Base-by-base conservation (phyloP, 2,888 invertebrate genomes). In the Zeuzera pyrina region DNA sequence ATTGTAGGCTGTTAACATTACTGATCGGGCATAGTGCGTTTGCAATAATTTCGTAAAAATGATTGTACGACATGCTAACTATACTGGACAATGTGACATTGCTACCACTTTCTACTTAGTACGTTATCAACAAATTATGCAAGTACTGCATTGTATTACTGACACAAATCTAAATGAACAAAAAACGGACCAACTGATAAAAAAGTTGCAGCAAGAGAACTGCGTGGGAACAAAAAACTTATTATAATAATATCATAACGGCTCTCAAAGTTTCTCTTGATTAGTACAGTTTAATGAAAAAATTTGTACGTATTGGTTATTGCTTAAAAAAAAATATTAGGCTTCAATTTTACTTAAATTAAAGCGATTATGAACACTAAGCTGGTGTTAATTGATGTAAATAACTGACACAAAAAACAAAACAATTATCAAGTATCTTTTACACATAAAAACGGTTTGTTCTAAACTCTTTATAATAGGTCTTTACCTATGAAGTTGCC, bases 41-140 rank as follows among this genome's bases (percentile, higher is more conserved):
- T 50, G 65, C 53, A 66, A 67, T 49, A 40, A 51, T 71, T 68
- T 74, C 64, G 65, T 53, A 66, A 73, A 64, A 50, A 48, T 32
- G 43, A 35, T 56, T 53, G 54, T 40, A 45, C 39, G 47, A 48
- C 35, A 50, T 49, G 35, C 36, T 51, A 38, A 43, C 51, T 54
- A 57, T 43, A 53, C 49, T 45, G 45, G 43, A 40, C 43, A 34
- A 54, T 57, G 43, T 58, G 57, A 52, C 62, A 64, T 67, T 69
- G 61, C 50, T 52, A 50, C 50, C 30, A 33, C 32, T 38, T 38
- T 36, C 35, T 31, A n/a, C n/a, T n/a, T n/a, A 24, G 22, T 40
- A 30, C 33, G 21, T 33, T 24, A 30, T 36, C 33, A 33, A 30
- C 22, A 32, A 21, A 32, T 30, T 34, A 23, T 22, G 33, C 30